Percentiles rank a stretch among this genome's conserved stretches.
phyloP scores from a whole-genome alignment of 2,797 vertebrate genomes.

The Staurois parvus region DNA sequence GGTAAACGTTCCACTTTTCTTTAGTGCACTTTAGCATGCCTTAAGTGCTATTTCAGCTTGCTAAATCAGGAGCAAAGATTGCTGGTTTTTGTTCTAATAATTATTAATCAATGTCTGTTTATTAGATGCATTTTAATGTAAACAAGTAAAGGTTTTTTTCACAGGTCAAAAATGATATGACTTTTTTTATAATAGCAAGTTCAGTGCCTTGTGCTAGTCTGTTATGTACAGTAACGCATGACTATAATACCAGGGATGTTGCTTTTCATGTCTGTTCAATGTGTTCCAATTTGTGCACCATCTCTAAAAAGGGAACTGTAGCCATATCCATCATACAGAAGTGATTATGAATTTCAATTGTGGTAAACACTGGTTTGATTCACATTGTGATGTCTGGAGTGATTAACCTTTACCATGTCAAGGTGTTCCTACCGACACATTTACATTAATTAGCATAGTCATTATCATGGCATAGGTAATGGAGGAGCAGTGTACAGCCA shows the following conservation, averaged over 20 bases:
- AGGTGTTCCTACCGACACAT: constrained; percentile 85
- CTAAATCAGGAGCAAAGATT: too few species aligned
- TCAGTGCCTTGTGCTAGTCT: neutral
- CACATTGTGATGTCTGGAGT: constrained; percentile 83
- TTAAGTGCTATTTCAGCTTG: too few species aligned
- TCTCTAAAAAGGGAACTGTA: neutral
- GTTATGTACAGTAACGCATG: neutral
- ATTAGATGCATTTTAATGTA: neutral
- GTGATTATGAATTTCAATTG: constrained; percentile 84
- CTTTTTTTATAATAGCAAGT: neutral
- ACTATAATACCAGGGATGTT: neutral
- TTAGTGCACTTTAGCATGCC: too few species aligned
- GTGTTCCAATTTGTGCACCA: neutral
- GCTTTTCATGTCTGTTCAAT: neutral
- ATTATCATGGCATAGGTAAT: constrained; percentile 73
- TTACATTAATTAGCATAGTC: constrained; percentile 85
- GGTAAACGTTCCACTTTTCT: too few species aligned
- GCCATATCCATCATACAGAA: constrained; percentile 77
- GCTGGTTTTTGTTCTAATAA: neutral
- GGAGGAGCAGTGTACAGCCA: neutral
- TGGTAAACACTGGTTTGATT: constrained; percentile 83
- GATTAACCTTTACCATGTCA: constrained; percentile 85
- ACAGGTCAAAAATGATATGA: neutral
- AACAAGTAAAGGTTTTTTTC: neutral
- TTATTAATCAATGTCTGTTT: constrained; percentile 15